A percentile compares a stretch with the other conserved stretches of the same genome.
Evolutionary conservation across 1,140 invertebrate genomes (phyloP).

Genomic region (Ceratoteleas bidentatus): DNA sequence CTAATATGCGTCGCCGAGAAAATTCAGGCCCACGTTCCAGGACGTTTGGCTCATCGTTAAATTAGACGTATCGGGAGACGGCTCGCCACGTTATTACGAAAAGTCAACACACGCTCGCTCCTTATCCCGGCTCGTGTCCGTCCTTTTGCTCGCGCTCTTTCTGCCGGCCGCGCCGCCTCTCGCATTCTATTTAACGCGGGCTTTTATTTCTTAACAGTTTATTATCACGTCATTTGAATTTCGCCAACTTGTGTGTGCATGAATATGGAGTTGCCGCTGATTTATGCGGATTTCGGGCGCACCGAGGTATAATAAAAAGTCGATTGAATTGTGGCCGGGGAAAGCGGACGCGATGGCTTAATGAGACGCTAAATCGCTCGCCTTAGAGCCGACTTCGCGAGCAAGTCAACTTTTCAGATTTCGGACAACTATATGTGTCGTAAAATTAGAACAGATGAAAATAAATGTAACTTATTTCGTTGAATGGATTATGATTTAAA

Average conservation of each 20-base stretch:
- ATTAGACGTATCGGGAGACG: conserved; percentile 55
- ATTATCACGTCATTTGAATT: conserved; percentile 65
- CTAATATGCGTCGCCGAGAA: conserved; percentile 61
- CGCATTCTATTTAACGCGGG: conserved; percentile 47
- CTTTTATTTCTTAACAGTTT: conserved; percentile 65
- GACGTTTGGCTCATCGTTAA: conserved; percentile 62
- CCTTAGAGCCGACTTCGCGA: too few relatives aligned
- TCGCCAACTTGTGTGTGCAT: conserved; percentile 38
- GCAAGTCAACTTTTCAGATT: too few relatives aligned
- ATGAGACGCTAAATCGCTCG: too few relatives aligned
- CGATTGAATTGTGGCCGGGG: too few relatives aligned
- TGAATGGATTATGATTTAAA: too few relatives aligned
- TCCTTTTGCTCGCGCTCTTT: conserved; percentile 13
- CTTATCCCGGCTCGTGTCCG: too few relatives aligned
- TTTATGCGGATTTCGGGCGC: conserved; percentile 29
- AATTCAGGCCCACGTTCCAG: conserved; percentile 61
- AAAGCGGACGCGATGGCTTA: too few relatives aligned
- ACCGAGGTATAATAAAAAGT: too few relatives aligned
- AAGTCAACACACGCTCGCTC: conserved; percentile 41
- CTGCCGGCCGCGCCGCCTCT: conserved; percentile 2
- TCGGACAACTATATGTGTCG: too few relatives aligned
- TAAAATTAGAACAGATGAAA: too few relatives aligned
- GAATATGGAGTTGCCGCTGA: conserved; percentile 38
- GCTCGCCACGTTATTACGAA: conserved; percentile 43
- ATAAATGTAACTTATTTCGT: too few relatives aligned